phyloP scores from a whole-genome alignment of 1,140 invertebrate species.

The Tribolium madens region DNA sequence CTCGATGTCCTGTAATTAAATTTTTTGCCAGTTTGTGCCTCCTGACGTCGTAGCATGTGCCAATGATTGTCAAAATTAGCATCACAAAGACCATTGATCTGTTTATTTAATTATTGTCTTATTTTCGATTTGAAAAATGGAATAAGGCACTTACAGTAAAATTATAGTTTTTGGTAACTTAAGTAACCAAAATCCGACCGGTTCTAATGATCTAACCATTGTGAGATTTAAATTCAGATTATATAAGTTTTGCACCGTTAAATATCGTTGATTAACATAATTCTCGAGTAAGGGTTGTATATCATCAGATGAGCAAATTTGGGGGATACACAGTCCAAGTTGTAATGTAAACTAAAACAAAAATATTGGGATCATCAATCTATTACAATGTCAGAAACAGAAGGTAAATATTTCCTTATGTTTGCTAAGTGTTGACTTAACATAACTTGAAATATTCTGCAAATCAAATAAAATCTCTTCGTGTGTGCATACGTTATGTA shows the following conservation, averaged over 20 bases:
- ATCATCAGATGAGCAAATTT: slow-evolving; percentile 54
- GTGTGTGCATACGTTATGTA: background rate
- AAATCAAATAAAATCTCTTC: too few species aligned
- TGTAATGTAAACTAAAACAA: slow-evolving; percentile 53
- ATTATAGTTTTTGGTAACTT: slow-evolving; percentile 52
- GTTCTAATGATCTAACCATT: slow-evolving; percentile 49
- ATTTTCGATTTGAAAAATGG: background rate
- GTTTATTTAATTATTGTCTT: slow-evolving; percentile 26
- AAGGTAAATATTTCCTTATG: background rate
- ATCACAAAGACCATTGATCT: slow-evolving; percentile 37
- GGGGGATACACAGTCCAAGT: slow-evolving; percentile 58
- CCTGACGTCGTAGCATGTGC: slow-evolving; percentile 54
- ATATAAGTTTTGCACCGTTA: slow-evolving; percentile 52
- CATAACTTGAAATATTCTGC: background rate
- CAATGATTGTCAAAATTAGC: slow-evolving; percentile 50
- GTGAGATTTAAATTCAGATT: slow-evolving; percentile 52
- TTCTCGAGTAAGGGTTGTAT: slow-evolving; percentile 45
- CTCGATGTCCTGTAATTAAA: slow-evolving; percentile 42
- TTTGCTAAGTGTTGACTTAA: too few species aligned
- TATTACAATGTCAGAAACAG: slow-evolving; percentile 11
- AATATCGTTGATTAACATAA: slow-evolving; percentile 49
- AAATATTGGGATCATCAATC: background rate
- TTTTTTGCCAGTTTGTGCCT: slow-evolving; percentile 49
- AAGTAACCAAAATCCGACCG: slow-evolving; percentile 48
- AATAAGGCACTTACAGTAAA: slow-evolving; percentile 52